Evolutionary conservation across 2,888 invertebrate genomes (phyloP), one percentile per base, ranked within the genome.

Genomic region (Synanthedon andrenaeformis): DNA sequence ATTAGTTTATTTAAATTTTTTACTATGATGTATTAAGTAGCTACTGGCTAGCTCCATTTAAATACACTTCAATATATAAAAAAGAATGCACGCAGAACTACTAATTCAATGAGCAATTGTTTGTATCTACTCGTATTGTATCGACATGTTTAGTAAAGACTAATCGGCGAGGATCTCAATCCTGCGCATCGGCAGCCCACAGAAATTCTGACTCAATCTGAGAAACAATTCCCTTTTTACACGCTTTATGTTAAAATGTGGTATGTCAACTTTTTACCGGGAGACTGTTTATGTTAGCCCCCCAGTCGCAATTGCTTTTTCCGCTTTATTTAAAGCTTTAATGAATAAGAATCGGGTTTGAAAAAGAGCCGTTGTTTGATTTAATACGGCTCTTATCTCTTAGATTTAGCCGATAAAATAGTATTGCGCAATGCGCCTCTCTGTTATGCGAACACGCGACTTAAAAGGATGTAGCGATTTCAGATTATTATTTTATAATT

Each of bases 321-420:
- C 78, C 75, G 60, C 66, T 79, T 84, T 82, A 85, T 85, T 82
- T 79, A 76, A 82, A 82, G 85, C 63, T 73, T 86, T 80, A 82
- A 85, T 86, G 84, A 86, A 86, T 86, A 85, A 75, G 70, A 81
- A 84, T 83, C 72, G 62, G 66, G 69, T 62, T 62, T 70, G 77
- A 85, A 84, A 83, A 86, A 84, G 72, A 64, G 64, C 62, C 55
- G 59, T 62, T 63, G 72, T 78, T 81, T 83, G 82, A 83, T 83
- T 84, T 82, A 81, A 79, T 76, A 76, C 72, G 57, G 55, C 60
- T 58, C 66, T 79, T 78, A 76, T 76, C 76, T 67, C 19, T 60
- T 64, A 64, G 70, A 76, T 76, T 73, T 65, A 61, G 59, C 56
- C 63, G 72, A 74, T 74, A 66, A 65, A 65, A 65, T 63, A 61